Base-by-base conservation (phyloP, 2,113 vertebrate genomes). In the Fregata magnificens region DNA sequence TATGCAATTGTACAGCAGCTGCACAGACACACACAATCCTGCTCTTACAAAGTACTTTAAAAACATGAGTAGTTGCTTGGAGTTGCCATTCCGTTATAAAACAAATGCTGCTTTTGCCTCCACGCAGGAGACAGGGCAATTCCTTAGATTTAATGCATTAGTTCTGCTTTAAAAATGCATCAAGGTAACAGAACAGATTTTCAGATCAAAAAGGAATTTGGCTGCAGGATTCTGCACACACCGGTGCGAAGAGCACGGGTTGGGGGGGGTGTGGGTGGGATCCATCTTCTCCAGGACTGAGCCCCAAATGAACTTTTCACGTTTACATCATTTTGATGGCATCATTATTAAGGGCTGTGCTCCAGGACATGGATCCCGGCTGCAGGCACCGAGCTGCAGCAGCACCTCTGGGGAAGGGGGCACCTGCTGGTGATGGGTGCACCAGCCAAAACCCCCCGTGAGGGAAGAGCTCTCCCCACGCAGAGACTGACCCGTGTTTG, bases 391-490 rank as follows among this genome's bases (percentile, higher is more conserved):
- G 7, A 45, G 53, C 71, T 4, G 5, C 53, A 9, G 53, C 32
- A 11, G 69, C 13, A 5, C 6, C 69, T 16, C 69, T 13, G 36
- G 55, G 73, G 34, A 31, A 47, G 13, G 42, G 52, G 74, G 56
- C 73, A 59, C 18, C 42, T 9, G 13, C 18, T 5, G 31, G 40
- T 4, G 0, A n/a, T 4, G 42, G 72, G 32, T n/a, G 56, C 73
- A 44, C 44, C 8, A 3, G 7, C 8, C 8, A 1, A 61, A 11
- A 8, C 16, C 14, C 42, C 25, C 13, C 16, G 4, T 4, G 10
- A 36, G 42, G 44, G 8, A 29, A 49, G 26, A 18, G 56, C 74
- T 31, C 44, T 77, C 13, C 44, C n/a, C 44, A 16, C 4, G 20
- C 74, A 24, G n/a, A 61, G 73, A 9, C 56, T 3, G 14, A 16